phyloP scores from a whole-genome alignment of 2,113 vertebrate species.

The Carassius gibelio region DNA sequence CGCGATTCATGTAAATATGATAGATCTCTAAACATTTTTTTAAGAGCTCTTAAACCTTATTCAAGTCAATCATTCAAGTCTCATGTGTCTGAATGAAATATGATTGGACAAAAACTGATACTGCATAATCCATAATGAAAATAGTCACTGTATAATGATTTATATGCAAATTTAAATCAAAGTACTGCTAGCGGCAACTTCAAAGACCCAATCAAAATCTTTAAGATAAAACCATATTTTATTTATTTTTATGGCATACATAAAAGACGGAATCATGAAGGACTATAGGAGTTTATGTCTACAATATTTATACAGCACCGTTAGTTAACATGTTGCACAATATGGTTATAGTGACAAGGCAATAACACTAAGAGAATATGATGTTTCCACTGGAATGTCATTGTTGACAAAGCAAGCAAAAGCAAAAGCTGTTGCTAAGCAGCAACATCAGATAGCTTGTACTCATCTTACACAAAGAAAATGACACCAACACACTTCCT shows the following conservation, averaged over 20 bases:
- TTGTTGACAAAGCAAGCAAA: constrained; percentile 39
- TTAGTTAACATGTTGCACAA: constrained; percentile 41
- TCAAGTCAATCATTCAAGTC: constrained; percentile 14
- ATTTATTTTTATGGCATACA: constrained; percentile 47
- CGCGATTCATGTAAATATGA: background rate
- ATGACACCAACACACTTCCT: constrained; percentile 22
- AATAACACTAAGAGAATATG: constrained; percentile 35
- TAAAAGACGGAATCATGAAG: constrained; percentile 11
- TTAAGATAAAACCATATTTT: constrained; percentile 60
- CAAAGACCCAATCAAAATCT: constrained; percentile 61
- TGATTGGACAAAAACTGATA: background rate
- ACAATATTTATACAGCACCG: constrained; percentile 40
- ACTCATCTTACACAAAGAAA: constrained; percentile 28
- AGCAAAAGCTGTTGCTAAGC: constrained; percentile 39
- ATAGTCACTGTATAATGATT: background rate
- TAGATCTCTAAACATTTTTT: background rate
- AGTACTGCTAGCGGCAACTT: constrained; percentile 55
- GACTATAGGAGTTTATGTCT: constrained; percentile 45
- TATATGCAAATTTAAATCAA: constrained; percentile 36
- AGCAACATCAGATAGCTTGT: constrained; percentile 1
- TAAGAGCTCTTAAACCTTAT: background rate
- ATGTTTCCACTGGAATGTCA: background rate
- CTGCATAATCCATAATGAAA: background rate
- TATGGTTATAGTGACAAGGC: constrained; percentile 39
- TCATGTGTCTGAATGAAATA: background rate